These are phyloP conservation scores for Lithobates sylvaticus DNA, from an alignment of 2,797 vertebrate species.

Conservation along the genomic window DNA sequence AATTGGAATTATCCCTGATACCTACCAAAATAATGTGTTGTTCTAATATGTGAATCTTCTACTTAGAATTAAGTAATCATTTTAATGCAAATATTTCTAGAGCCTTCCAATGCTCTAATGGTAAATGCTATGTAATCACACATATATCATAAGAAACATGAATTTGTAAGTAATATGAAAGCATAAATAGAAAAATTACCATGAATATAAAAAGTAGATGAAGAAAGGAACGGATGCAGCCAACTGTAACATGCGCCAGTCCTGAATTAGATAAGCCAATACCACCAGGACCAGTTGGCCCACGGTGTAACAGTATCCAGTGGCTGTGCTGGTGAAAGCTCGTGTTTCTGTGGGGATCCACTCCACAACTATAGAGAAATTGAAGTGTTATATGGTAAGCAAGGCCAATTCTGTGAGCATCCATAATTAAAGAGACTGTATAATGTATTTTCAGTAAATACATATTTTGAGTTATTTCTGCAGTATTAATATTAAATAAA, in stretches of 20 bases:
- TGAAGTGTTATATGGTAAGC: background rate
- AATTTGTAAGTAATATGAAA: background rate
- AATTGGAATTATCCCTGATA: no score
- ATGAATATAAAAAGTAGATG: slow-evolving; percentile 76
- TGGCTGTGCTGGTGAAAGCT: slow-evolving; percentile 73
- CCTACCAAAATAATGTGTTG: no score
- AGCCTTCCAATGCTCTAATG: no score
- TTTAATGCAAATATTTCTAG: no score
- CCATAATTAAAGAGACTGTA: background rate
- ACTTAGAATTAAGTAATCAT: no score
- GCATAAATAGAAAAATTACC: slow-evolving; percentile 68
- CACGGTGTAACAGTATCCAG: slow-evolving; percentile 76
- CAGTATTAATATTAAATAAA: no score
- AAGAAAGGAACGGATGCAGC: slow-evolving; percentile 79
- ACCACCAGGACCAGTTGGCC: slow-evolving; percentile 77
- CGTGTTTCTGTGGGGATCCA: slow-evolving; percentile 80
- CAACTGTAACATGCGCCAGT: slow-evolving; percentile 83
- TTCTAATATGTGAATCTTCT: no score
- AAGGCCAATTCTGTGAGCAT: background rate
- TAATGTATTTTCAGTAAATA: background rate
- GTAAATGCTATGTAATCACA: background rate
- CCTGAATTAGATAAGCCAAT: slow-evolving; percentile 78
- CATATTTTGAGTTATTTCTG: no score
- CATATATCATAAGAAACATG: background rate
- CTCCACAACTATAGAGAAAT: slow-evolving; percentile 75